phyloP scores from a whole-genome alignment of 2,113 vertebrate genomes.

The Bostrychus sinensis region DNA sequence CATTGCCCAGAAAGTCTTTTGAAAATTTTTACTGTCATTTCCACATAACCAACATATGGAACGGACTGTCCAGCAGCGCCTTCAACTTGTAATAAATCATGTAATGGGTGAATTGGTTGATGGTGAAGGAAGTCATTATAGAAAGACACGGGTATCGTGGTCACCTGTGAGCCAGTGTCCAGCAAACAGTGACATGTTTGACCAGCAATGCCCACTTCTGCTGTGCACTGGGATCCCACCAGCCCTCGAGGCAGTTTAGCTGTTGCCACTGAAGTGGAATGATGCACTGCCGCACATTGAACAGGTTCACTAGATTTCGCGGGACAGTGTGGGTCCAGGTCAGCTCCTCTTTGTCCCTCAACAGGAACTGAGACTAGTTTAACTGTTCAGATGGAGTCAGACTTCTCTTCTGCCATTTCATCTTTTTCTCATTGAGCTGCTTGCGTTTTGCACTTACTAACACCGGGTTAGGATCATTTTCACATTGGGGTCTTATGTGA shows the following conservation, averaged over 20 bases:
- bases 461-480: no score
- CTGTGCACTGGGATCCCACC: not conserved
- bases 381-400: no score
- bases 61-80: not conserved
- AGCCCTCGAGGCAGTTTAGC: not conserved
- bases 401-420: no score
- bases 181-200: not conserved
- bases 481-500: no score
- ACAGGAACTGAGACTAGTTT: no score
- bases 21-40: not conserved
- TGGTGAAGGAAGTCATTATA: not conserved
- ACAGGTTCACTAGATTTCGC: not conserved
- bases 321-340: no score
- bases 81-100: not conserved
- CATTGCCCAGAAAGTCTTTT: not conserved
- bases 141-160: no score
- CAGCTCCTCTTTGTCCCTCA: no score
- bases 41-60: not conserved
- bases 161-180: no score
- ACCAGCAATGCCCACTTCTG: not conserved
- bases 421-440: not conserved
- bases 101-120: not conserved
- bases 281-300: not conserved
- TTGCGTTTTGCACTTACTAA: no score
- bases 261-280: not conserved